These are phyloP conservation scores for Plodia interpunctella DNA, from an alignment of 1,140 invertebrate genomes.

Conservation along the genomic window DNA sequence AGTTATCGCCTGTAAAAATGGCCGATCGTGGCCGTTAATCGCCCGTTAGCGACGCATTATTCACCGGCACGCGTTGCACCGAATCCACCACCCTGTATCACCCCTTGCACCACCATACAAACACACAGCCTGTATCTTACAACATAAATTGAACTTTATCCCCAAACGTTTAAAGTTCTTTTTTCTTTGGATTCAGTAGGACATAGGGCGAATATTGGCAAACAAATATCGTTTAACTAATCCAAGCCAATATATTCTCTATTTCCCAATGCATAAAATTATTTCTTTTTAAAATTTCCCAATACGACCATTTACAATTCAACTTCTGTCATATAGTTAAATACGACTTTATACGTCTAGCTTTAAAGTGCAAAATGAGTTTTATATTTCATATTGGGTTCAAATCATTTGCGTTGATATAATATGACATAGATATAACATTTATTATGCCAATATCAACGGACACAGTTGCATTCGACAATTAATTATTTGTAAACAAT, in stretches of 20 bases:
- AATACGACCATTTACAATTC: slow-evolving; percentile 36
- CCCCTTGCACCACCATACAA: slow-evolving; percentile 30
- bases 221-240: slow-evolving; percentile 58
- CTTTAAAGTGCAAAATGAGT: slow-evolving; percentile 21
- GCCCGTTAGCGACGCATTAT: slow-evolving; percentile 68
- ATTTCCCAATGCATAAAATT: slow-evolving; percentile 72
- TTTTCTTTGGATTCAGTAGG: slow-evolving; percentile 8
- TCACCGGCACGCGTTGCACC: slow-evolving; percentile 68
- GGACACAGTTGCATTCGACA: slow-evolving; percentile 65
- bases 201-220: slow-evolving; percentile 26
- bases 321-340: not conserved
- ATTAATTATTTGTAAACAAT: slow-evolving; percentile 74
- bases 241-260: slow-evolving; percentile 71
- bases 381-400: not conserved
- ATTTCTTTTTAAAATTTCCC: slow-evolving; percentile 61
- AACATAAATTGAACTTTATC: slow-evolving; percentile 22
- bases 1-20: slow-evolving; percentile 31
- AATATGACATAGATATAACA: slow-evolving; percentile 57
- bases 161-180: slow-evolving; percentile 17
- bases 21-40: slow-evolving; percentile 59
- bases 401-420: slow-evolving; percentile 48
- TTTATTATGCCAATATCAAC: slow-evolving; percentile 68
- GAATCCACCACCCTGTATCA: slow-evolving; percentile 58
- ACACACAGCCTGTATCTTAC: not conserved
- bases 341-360: slow-evolving; percentile 19